phyloP scores from a whole-genome alignment of 2,888 invertebrate species.

The Ernsta delagoae region DNA sequence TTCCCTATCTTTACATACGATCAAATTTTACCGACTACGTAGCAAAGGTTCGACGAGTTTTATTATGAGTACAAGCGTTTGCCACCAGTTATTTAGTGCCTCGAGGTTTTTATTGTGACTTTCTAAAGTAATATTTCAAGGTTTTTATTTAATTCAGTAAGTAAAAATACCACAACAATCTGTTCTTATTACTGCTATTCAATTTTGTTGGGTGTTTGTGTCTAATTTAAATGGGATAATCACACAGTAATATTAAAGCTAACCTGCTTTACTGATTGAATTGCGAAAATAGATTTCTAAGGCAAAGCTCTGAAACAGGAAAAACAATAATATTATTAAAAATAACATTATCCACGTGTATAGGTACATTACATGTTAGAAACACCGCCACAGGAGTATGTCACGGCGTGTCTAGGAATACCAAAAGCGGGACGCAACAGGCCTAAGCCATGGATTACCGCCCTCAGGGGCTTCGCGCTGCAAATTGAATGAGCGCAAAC shows the following conservation, averaged over 20 bases:
- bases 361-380: constrained; percentile 38
- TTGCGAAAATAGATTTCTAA: too few relatives aligned
- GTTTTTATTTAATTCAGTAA: too few relatives aligned
- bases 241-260: too few relatives aligned
- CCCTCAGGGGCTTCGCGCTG: constrained; percentile 75
- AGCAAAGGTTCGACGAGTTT: constrained; percentile 37
- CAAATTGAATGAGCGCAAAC: constrained; percentile 79
- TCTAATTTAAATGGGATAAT: too few relatives aligned
- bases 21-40: constrained; percentile 39
- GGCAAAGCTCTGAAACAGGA: too few relatives aligned
- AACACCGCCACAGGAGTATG: constrained; percentile 46
- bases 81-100: background rate
- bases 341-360: too few relatives aligned
- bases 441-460: constrained; percentile 76
- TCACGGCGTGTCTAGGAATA: constrained; percentile 49
- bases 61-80: constrained; percentile 38
- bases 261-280: too few relatives aligned
- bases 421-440: constrained; percentile 73
- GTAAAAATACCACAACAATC: too few relatives aligned
- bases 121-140: background rate
- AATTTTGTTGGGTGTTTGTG: too few relatives aligned
- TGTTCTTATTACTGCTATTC: too few relatives aligned
- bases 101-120: background rate
- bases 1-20: constrained; percentile 40
- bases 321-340: too few relatives aligned